Conservation (phyloP, 2,113 vertebrate genomes). For the Macquaria ambigua region DNA sequence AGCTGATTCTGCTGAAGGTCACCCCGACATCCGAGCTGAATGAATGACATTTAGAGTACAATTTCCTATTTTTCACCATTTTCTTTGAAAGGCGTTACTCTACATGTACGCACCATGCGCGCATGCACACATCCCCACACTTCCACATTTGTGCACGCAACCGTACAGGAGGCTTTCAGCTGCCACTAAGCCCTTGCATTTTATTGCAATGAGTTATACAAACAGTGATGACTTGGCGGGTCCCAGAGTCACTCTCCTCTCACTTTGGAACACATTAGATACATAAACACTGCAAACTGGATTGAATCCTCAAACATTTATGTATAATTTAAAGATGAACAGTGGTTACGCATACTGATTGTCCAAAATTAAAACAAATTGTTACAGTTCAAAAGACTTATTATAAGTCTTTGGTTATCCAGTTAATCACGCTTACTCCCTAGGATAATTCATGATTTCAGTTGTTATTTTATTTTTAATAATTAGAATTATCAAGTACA, state of each 20-base stretch:
- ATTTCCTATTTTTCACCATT: constrained; percentile 83
- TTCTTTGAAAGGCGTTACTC: constrained; percentile 76
- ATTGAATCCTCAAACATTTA: neutral
- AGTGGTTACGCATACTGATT: neutral
- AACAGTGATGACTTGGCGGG: constrained; percentile 62
- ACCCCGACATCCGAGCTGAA: constrained; percentile 82
- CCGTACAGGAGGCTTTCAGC: constrained; percentile 49
- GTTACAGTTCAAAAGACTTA: neutral
- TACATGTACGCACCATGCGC: constrained; percentile 39
- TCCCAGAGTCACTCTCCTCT: constrained; percentile 46
- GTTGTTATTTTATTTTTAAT: neutral
- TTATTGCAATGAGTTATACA: constrained; percentile 52
- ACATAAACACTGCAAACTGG: neutral
- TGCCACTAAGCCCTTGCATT: constrained; percentile 50
- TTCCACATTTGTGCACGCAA: neutral
- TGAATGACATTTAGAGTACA: constrained; percentile 89
- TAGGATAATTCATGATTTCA: neutral
- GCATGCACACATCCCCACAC: neutral
- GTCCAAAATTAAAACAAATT: neutral
- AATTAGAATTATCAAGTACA: neutral
- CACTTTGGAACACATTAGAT: constrained; percentile 43
- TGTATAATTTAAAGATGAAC: constrained; percentile 2
- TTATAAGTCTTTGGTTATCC: neutral
- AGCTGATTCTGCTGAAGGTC: constrained; percentile 86
- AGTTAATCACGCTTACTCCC: no score